A percentile compares a stretch with the other conserved stretches of the same genome.
phyloP scores from a whole-genome alignment of 2,797 vertebrate species.

The Pseudotriccus pelzelni region DNA sequence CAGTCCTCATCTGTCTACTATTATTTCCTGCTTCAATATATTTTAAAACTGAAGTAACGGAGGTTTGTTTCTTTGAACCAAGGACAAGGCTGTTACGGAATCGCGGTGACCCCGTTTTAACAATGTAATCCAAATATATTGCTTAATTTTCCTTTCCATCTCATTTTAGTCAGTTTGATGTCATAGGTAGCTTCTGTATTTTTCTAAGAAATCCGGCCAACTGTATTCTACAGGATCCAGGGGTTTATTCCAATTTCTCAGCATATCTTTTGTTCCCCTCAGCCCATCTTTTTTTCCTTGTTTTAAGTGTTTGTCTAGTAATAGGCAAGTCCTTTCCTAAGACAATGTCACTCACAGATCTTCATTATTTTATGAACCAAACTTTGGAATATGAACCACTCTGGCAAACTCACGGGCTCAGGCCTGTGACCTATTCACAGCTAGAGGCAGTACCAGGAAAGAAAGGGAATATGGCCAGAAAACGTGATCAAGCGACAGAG shows the following conservation, averaged over 20 bases:
- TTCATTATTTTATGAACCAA: background rate
- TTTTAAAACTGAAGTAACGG: background rate
- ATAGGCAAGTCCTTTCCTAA: background rate
- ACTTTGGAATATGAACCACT: background rate
- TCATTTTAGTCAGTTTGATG: background rate
- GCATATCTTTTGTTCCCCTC: background rate
- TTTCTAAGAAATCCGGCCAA: background rate
- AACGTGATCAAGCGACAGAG: background rate
- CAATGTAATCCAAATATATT: background rate
- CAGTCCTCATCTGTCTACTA: background rate
- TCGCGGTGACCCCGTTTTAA: background rate
- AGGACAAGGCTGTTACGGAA: background rate
- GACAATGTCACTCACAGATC: background rate
- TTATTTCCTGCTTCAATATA: background rate
- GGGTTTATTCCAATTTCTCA: background rate
- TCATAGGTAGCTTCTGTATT: background rate
- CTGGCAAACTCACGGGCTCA: background rate
- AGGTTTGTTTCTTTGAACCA: background rate
- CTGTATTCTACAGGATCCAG: background rate
- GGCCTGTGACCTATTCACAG: background rate
- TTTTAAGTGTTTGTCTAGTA: background rate
- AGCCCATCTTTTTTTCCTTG: background rate
- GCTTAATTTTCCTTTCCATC: background rate
- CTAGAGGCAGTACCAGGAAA: background rate
- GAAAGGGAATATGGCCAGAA: background rate